Percentiles rank a stretch among this genome's conserved stretches.
phyloP scores from a whole-genome alignment of 2,113 vertebrate species.

The Glaucomys volans region DNA sequence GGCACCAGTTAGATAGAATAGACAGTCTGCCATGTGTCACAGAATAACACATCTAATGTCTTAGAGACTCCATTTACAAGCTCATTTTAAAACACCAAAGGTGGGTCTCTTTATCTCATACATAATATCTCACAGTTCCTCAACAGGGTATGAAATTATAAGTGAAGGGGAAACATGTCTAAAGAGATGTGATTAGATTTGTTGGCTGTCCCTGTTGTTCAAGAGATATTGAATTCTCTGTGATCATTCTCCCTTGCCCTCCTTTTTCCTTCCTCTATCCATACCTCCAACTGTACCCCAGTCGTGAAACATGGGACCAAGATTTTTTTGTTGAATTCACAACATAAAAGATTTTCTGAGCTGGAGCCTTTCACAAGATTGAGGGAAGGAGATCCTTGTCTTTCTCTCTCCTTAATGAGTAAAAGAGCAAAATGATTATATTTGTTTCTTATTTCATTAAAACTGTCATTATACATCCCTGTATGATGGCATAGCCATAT shows the following conservation, averaged over 20 bases:
- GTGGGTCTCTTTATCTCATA: neutral
- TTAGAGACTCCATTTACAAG: neutral
- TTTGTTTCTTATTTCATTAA: neutral
- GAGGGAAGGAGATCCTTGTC: neutral
- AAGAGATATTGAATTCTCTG: neutral
- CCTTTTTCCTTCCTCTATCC: rapidly evolving
- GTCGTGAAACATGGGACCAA: neutral
- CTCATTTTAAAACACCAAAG: neutral
- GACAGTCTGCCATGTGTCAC: neutral
- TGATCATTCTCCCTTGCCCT: neutral
- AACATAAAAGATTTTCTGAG: neutral
- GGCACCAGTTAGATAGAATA: conserved; percentile 26
- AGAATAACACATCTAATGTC: neutral
- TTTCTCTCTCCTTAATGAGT: neutral
- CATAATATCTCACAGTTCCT: neutral
- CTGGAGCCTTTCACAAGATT: neutral
- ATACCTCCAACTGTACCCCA: neutral
- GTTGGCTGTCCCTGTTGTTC: neutral
- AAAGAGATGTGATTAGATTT: neutral
- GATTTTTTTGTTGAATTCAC: neutral
- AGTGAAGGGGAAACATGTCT: neutral
- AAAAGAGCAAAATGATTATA: neutral
- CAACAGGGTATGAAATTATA: neutral
- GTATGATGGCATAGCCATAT: neutral
- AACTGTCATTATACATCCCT: neutral